Base-by-base conservation (phyloP, 1,140 invertebrate species). In the Macrotrachela quadricornifera region DNA sequence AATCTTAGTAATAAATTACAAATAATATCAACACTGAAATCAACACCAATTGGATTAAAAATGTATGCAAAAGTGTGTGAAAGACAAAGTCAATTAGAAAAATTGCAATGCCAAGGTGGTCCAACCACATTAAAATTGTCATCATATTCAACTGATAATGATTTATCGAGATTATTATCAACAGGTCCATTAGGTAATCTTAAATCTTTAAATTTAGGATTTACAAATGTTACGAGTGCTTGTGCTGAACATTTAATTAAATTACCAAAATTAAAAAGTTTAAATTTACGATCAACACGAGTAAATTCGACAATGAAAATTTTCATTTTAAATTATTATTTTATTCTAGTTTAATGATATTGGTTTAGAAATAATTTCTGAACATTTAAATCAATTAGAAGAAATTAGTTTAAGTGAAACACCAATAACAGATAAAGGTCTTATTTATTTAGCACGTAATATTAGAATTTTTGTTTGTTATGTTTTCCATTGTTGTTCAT, bases 241-340 rank as follows among this genome's bases (percentile, higher is more conserved):
- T 84, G 82, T 63, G 83, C 83, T 4, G 76, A 81, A 57, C 79
- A 84, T 64, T 74, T 86, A 40, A 84, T 85, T 58, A 84, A 85
- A 57, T 65, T 86, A 54, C 82, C 82, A 16, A 79, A 80, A 6
- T 73, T 86, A 12, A 76, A 80, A 55, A 82, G 83, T 65, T 74
- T 86, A 48, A 85, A 86, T 67, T 67, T 86, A n/a, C 85, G 83
- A 83, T 81, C 81, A 1, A 85, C 83, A n/a, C 76, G 78, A 73
- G 76, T 76, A 57, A 59, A 8, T 30, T 60, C 44, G 8, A 10
- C 1, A 15, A 16, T 15, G 11, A 11, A 12, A 3, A 18, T 43
- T 15, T 40, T 48, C 6, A 16, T 13, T 14, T 15, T 1, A 18
- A n/a, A 18, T 16, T 49, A 36, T 10, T 4, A 14, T 30, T 30